Evolutionary conservation across 2,113 vertebrate species (phyloP).

Genomic region (pig (Sus scrofa)): DNA sequence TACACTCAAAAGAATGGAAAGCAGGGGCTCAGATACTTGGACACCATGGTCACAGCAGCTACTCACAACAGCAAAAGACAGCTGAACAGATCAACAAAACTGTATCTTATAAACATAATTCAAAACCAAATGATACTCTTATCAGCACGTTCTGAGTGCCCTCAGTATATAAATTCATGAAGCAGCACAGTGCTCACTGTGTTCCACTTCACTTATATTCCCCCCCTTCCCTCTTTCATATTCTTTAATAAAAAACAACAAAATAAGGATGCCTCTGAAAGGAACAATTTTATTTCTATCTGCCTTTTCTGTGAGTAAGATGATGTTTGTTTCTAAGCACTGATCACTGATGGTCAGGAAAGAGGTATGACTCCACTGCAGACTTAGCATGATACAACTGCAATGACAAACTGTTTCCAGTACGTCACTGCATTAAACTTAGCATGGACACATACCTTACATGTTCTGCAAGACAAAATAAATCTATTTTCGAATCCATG

Average conservation of each 20-base stretch:
- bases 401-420: background rate
- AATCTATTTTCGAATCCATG: background rate
- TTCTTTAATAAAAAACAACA: background rate
- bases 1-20: background rate
- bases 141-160: background rate
- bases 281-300: background rate
- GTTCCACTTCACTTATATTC: background rate
- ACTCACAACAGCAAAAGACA: background rate
- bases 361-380: background rate
- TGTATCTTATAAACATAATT: constrained; percentile 48
- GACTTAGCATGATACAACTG: background rate
- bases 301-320: background rate
- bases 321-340: background rate
- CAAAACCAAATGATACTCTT: constrained; percentile 48
- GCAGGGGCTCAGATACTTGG: background rate
- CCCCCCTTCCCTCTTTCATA: background rate
- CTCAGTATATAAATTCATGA: background rate
- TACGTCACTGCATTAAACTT: background rate
- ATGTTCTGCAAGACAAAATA: background rate
- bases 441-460: background rate
- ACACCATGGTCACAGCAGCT: background rate
- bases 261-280: constrained; percentile 20
- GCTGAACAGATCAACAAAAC: background rate
- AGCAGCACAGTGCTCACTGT: background rate
- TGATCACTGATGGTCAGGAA: background rate